Conservation (phyloP, 2,113 vertebrate species). For the Nerophis ophidion region DNA sequence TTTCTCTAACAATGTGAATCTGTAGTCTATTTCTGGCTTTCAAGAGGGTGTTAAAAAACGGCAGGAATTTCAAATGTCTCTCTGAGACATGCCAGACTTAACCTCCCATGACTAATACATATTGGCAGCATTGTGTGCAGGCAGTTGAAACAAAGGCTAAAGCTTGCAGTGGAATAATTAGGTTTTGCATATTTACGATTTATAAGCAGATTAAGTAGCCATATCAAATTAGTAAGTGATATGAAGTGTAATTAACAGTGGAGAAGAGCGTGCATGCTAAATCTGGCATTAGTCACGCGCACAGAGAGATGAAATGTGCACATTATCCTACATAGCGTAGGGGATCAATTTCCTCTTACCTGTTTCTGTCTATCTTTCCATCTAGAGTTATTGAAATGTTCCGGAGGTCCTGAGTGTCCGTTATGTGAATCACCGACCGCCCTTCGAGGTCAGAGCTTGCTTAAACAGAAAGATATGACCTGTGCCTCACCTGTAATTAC, state of each 20-base stretch:
- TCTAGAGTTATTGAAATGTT: conserved; percentile 84
- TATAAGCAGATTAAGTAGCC: conserved; percentile 42
- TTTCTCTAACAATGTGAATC: conserved; percentile 16
- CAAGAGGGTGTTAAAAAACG: conserved; percentile 50
- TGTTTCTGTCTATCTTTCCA: conserved; percentile 26
- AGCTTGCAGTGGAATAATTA: conserved; percentile 48
- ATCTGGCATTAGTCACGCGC: conserved; percentile 29
- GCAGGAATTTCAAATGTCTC: conserved; percentile 40
- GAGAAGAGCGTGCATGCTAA: conserved; percentile 38
- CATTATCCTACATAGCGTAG: not conserved
- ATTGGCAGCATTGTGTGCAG: conserved; percentile 56
- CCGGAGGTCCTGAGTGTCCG: conserved; percentile 78
- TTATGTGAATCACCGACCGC: conserved; percentile 72
- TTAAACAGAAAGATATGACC: conserved; percentile 64
- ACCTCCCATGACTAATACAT: conserved; percentile 60
- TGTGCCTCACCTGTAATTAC: conserved; percentile 77
- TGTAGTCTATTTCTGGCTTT: conserved; percentile 31
- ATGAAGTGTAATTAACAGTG: conserved; percentile 43
- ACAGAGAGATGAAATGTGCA: conserved; percentile 22
- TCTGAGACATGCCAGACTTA: conserved; percentile 55
- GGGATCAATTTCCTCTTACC: conserved; percentile 4
- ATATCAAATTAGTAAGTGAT: conserved; percentile 43
- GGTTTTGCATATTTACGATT: conserved; percentile 49
- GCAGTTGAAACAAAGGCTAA: conserved; percentile 43
- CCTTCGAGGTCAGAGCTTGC: conserved; percentile 69